phyloP scores from a whole-genome alignment of 2,888 invertebrate genomes.

The Bunonema sp. region DNA sequence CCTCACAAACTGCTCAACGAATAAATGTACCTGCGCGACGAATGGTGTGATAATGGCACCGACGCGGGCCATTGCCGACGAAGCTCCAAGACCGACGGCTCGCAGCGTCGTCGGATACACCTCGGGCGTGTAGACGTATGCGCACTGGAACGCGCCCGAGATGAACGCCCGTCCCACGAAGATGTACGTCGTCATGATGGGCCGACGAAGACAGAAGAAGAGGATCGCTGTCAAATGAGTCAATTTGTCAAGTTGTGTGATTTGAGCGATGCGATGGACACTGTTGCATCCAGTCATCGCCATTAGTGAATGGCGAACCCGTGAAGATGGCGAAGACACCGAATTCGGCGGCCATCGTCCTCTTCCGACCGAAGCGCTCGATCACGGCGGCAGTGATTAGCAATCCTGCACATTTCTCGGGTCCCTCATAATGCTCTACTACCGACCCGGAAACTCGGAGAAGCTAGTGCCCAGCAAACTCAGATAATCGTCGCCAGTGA shows the following conservation, averaged over 20 bases:
- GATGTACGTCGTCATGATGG: conserved; percentile 60
- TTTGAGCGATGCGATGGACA: too few species aligned
- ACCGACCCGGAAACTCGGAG: conserved; percentile 74
- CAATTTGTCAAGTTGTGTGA: too few species aligned
- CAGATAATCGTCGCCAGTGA: conserved; percentile 73
- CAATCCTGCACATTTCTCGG: conserved; percentile 53
- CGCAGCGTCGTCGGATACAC: conserved; percentile 74
- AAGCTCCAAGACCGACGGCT: conserved; percentile 77
- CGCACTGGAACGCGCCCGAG: conserved; percentile 82
- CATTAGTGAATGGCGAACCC: too few species aligned
- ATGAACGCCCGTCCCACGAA: conserved; percentile 78
- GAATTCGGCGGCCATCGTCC: conserved; percentile 83
- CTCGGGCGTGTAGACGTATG: conserved; percentile 87
- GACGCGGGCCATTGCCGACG: conserved; percentile 73
- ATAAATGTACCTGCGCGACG: conserved; percentile 63
- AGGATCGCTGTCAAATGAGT: too few species aligned
- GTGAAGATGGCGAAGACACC: conserved; percentile 62
- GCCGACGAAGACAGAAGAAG: neutral
- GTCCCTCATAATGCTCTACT: neutral
- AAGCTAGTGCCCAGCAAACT: conserved; percentile 81
- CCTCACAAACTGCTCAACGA: neutral
- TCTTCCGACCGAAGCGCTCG: conserved; percentile 73
- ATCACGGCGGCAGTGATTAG: conserved; percentile 75
- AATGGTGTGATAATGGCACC: conserved; percentile 87
- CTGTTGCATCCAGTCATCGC: too few species aligned